These are phyloP conservation scores for Phylloscopus whistleri DNA, from an alignment of 2,113 vertebrate species.

Conservation along the genomic window DNA sequence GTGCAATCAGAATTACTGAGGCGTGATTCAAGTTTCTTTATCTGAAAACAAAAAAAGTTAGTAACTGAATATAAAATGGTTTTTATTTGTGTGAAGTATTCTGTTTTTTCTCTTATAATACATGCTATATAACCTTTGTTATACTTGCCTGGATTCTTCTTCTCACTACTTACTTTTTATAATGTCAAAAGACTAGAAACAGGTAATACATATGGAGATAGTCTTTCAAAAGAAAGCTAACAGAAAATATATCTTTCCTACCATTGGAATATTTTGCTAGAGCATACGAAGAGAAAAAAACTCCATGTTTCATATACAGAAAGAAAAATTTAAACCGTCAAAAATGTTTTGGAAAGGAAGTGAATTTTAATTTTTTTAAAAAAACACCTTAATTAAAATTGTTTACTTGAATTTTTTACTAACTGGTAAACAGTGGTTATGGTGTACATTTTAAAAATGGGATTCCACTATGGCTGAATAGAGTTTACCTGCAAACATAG, in stretches of 20 bases:
- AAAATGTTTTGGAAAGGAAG: neutral
- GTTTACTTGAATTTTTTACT: neutral
- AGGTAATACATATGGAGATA: neutral
- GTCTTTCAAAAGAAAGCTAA: neutral
- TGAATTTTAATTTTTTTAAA: neutral
- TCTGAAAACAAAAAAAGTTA: constrained; percentile 70
- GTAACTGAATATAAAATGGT: neutral
- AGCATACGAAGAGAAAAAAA: neutral
- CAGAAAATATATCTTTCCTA: neutral
- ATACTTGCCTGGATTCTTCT: neutral
- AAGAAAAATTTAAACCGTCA: neutral
- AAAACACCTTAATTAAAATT: neutral
- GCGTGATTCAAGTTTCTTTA: constrained; percentile 92
- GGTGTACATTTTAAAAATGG: neutral
- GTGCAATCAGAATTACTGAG: constrained; percentile 87
- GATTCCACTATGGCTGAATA: neutral
- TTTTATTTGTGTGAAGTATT: neutral
- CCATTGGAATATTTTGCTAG: neutral
- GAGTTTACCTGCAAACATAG: neutral
- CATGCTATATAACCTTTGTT: neutral
- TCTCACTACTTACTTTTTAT: neutral
- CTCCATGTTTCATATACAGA: neutral
- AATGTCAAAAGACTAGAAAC: neutral
- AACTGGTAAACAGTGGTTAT: too few relatives aligned
- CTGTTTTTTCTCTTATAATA: neutral